phyloP scores from a whole-genome alignment of 2,888 invertebrate genomes.

The Electrophaes corylata region DNA sequence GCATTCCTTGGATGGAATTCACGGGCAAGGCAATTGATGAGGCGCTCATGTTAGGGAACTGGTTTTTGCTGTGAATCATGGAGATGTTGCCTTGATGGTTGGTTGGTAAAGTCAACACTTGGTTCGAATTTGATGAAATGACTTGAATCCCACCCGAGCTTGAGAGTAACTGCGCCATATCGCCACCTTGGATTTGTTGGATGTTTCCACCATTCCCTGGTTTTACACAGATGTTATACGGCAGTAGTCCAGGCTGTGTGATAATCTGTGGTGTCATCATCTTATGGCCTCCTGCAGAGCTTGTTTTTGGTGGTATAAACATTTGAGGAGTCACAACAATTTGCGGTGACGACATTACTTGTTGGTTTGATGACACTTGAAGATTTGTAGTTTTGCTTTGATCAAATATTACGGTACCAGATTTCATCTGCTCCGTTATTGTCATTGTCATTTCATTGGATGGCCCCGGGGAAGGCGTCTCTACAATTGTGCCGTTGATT shows the following conservation, averaged over 20 bases:
- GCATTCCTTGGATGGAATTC: conserved; percentile 79
- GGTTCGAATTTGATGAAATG: conserved; percentile 80
- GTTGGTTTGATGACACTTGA: conserved; percentile 76
- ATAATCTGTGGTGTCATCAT: conserved; percentile 75
- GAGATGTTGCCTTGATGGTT: conserved; percentile 69
- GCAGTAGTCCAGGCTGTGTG: conserved; percentile 73
- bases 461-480: conserved; percentile 81
- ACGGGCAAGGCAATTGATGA: conserved; percentile 79
- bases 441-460: conserved; percentile 81
- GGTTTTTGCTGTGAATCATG: conserved; percentile 77
- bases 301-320: conserved; percentile 77
- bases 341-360: conserved; percentile 77
- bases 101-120: conserved; percentile 76
- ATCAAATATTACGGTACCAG: conserved; percentile 78
- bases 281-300: conserved; percentile 68
- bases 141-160: conserved; percentile 79
- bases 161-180: conserved; percentile 76
- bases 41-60: conserved; percentile 80
- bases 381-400: conserved; percentile 77
- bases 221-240: conserved; percentile 81
- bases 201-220: conserved; percentile 72
- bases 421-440: conserved; percentile 79
- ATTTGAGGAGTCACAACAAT: conserved; percentile 81
- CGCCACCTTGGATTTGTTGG: conserved; percentile 75
- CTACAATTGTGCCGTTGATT: conserved; percentile 81